A percentile compares a stretch with the other conserved stretches of the same genome.
Evolutionary conservation across 1,140 invertebrate species (phyloP).

Genomic region (Globodera ellingtonae): DNA sequence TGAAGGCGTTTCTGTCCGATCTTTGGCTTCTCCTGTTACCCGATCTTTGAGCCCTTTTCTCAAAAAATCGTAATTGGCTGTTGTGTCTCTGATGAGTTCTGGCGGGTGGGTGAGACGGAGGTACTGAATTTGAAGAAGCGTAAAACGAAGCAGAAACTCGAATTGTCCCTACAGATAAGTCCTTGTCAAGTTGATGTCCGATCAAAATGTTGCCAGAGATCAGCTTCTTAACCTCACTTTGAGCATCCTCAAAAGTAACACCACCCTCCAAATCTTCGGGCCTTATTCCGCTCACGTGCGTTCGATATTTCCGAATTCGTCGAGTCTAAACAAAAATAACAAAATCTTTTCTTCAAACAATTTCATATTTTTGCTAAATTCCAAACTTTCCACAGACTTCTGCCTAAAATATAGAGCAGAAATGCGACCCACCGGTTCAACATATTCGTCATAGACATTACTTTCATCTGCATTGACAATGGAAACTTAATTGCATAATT

Average conservation of each 20-base stretch:
- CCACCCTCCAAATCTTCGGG: slow-evolving; percentile 74
- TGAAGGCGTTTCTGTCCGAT: slow-evolving; percentile 72
- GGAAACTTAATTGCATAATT: slow-evolving; percentile 67
- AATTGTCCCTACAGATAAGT: slow-evolving; percentile 69
- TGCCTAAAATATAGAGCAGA: neutral
- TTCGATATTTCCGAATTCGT: slow-evolving; percentile 80
- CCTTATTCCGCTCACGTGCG: slow-evolving; percentile 82
- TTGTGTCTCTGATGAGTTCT: slow-evolving; percentile 78
- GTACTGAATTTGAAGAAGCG: slow-evolving; percentile 56
- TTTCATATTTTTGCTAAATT: too few relatives aligned
- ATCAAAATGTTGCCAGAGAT: slow-evolving; percentile 78
- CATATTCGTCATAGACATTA: slow-evolving; percentile 86
- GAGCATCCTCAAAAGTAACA: slow-evolving; percentile 76
- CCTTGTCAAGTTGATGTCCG: slow-evolving; percentile 84
- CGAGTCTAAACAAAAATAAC: slow-evolving; percentile 67
- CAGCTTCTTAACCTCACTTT: slow-evolving; percentile 79
- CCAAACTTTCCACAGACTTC: too few relatives aligned
- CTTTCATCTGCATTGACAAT: slow-evolving; percentile 84
- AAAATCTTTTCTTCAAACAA: too few relatives aligned
- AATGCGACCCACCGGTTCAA: slow-evolving; percentile 72
- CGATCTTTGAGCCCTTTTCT: slow-evolving; percentile 69
- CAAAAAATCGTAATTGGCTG: slow-evolving; percentile 76
- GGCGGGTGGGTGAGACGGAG: slow-evolving; percentile 81
- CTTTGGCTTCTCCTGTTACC: slow-evolving; percentile 63
- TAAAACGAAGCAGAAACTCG: slow-evolving; percentile 70